Evolutionary conservation across 2,797 vertebrate genomes (phyloP).

Genomic region (Zalophus californianus): DNA sequence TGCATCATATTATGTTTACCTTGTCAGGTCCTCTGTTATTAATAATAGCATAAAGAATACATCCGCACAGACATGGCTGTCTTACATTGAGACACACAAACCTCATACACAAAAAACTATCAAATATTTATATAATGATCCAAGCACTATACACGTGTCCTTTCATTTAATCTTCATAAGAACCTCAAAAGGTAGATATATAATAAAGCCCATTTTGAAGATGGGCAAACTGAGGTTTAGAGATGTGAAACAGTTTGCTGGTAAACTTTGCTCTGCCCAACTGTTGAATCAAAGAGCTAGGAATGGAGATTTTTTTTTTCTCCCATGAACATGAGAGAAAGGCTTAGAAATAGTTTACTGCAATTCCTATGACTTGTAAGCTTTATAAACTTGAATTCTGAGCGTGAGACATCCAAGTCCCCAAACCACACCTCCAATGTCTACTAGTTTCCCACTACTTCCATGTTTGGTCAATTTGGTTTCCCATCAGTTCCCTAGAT

Average conservation of each 20-base stretch:
- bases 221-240: not conserved
- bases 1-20: not conserved
- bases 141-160: not conserved
- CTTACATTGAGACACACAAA: not conserved
- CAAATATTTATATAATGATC: not conserved
- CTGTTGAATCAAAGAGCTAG: not conserved
- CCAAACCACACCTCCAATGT: not conserved
- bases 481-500: not conserved
- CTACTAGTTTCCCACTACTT: not conserved
- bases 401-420: not conserved
- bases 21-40: not conserved
- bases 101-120: not conserved
- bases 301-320: not conserved
- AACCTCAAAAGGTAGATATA: not conserved
- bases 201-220: not conserved
- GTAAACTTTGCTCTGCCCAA: not conserved
- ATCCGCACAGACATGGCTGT: not conserved
- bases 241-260: not conserved
- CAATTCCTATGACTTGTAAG: not conserved
- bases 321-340: not conserved
- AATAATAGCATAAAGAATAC: not conserved
- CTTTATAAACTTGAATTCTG: not conserved
- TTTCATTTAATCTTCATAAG: not conserved
- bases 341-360: not conserved
- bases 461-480: not conserved